phyloP scores from a whole-genome alignment of 2,113 vertebrate species.

The Neogobius melanostomus region DNA sequence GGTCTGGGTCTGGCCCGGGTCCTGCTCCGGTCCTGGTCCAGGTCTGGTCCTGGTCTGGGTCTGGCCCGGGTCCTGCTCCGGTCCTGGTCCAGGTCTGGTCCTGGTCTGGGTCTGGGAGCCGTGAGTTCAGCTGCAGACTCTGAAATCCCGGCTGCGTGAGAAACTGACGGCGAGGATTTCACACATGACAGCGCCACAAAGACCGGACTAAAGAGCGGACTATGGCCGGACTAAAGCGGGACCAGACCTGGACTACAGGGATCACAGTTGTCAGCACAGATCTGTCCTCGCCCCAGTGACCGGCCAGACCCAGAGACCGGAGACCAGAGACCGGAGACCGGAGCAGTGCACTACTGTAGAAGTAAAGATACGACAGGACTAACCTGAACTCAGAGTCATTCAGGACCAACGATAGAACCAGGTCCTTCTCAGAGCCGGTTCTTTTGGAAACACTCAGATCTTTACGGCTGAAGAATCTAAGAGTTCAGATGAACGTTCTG shows the following conservation, averaged over 20 bases:
- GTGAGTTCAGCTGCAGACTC: slow-evolving; percentile 1
- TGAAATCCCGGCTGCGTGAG: background rate
- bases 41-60: background rate
- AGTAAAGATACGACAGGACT: no score
- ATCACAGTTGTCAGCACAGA: background rate
- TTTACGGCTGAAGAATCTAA: no score
- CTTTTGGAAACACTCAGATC: no score
- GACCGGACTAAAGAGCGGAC: slow-evolving; percentile 4
- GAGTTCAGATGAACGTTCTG: no score
- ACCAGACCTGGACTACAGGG: background rate
- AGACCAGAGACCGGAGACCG: no score
- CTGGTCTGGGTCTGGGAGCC: background rate
- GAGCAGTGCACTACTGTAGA: no score
- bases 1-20: background rate
- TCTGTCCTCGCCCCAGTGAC: background rate
- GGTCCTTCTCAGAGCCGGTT: no score
- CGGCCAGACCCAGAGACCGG: background rate
- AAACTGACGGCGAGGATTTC: background rate
- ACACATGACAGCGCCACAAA: background rate
- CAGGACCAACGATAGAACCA: no score
- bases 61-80: background rate
- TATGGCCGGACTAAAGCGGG: background rate
- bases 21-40: background rate
- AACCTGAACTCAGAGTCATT: no score
- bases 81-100: background rate